Conservation (phyloP, 1,140 invertebrate species). For the Stegodyphus dumicola region DNA sequence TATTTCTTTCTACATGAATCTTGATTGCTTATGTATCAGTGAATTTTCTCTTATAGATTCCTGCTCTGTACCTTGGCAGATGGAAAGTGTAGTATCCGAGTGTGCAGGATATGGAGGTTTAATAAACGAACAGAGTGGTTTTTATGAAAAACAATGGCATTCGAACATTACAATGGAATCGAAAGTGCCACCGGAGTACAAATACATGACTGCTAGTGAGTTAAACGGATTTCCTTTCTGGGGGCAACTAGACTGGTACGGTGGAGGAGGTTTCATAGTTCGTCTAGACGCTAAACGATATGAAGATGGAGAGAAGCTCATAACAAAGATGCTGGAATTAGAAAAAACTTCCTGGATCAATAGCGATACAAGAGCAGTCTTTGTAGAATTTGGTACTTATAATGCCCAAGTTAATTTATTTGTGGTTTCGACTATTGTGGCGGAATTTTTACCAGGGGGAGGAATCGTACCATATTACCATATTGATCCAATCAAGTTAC, state of each 20-base stretch:
- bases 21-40: too few species aligned
- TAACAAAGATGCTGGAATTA: constrained; percentile 66
- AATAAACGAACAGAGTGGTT: constrained; percentile 65
- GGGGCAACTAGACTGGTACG: constrained; percentile 69
- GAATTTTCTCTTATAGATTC: constrained; percentile 30
- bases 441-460: constrained; percentile 70
- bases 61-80: constrained; percentile 65
- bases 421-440: constrained; percentile 69
- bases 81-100: constrained; percentile 65
- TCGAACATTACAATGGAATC: constrained; percentile 25
- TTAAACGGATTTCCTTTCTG: constrained; percentile 69
- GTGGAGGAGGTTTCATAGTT: constrained; percentile 72
- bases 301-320: constrained; percentile 63
- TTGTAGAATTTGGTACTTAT: constrained; percentile 73
- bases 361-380: constrained; percentile 71
- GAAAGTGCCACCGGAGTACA: constrained; percentile 56
- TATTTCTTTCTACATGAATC: neutral
- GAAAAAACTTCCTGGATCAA: constrained; percentile 71
- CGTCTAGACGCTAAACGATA: constrained; percentile 67
- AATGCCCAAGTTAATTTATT: constrained; percentile 72
- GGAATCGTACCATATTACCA: constrained; percentile 70
- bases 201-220: constrained; percentile 65
- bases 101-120: constrained; percentile 66
- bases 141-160: constrained; percentile 28
- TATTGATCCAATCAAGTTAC: constrained; percentile 69